Conservation (phyloP, 1,140 invertebrate genomes). For the Anoplophora glabripennis region DNA sequence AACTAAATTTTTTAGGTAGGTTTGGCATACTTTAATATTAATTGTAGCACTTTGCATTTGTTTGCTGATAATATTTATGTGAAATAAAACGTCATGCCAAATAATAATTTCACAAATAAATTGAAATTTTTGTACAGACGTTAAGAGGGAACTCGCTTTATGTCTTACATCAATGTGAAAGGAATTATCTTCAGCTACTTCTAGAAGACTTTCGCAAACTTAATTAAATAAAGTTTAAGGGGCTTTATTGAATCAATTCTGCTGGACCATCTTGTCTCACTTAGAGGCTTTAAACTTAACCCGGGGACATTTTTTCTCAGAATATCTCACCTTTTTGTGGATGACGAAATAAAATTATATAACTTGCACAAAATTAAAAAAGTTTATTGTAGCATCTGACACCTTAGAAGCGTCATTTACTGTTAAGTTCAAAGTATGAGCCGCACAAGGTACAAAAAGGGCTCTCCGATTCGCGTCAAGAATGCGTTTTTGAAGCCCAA, state of each 20-base stretch:
- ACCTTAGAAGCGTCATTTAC: conserved; percentile 28
- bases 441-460: conserved; percentile 32
- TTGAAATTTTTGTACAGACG: conserved; percentile 25
- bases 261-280: conserved; percentile 27
- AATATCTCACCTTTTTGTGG: conserved; percentile 17
- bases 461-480: conserved; percentile 24
- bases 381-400: conserved; percentile 13
- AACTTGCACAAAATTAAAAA: conserved; percentile 28
- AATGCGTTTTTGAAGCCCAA: conserved; percentile 32
- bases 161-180: conserved; percentile 25
- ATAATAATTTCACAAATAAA: conserved; percentile 30
- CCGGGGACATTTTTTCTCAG: conserved; percentile 15
- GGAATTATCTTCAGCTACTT: conserved; percentile 16
- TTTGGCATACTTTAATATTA: conserved; percentile 11
- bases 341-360: conserved; percentile 25
- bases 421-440: conserved; percentile 35
- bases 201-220: conserved; percentile 18
- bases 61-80: conserved; percentile 28
- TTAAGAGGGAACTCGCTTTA: conserved; percentile 24
- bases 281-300: conserved; percentile 28
- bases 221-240: conserved; percentile 11
- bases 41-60: conserved; percentile 5
- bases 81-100: conserved; percentile 32
- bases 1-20: conserved; percentile 11
- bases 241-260: conserved; percentile 26